Evolutionary conservation across 2,888 invertebrate genomes (phyloP), one percentile per base, ranked within the genome.

Genomic region (Perithous albicinctus): DNA sequence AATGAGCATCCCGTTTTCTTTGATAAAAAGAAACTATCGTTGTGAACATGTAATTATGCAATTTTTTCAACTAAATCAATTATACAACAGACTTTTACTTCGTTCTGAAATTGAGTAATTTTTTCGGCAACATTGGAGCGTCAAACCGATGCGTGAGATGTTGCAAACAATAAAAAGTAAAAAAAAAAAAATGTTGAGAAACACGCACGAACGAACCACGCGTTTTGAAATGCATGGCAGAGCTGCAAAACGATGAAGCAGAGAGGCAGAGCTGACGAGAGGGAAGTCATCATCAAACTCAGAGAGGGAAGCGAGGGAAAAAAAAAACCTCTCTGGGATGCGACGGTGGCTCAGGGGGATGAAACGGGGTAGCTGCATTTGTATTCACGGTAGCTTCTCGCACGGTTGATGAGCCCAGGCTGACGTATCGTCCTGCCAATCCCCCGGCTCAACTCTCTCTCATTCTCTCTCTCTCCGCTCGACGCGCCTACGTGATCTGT

Each of bases 381-480:
- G 89, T 90, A 90, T 90, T 90, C 90, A 88, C 86, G 73, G 80
- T 83, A 88, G 83, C 86, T 86, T 78, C 85, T 84, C 82, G 86
- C 77, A 80, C 85, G 82, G 78, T 85, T 90, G 90, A 90, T 90
- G 90, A 90, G 87, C 85, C 85, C 84, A 48, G 86, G 79, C 86
- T 86, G 88, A 86, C 87, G 88, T 86, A 87, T 87, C 86, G 80
- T 84, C 84, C 86, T 77, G 66, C 80, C 72, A 66, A 77, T 73
- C 67, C 80, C 76, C 56, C 43, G 63, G 41, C 66, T 70, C 73
- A 69, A 43, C 66, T n/a, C 35, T 66, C 66, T 56, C 35, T 48
- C 54, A 26, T 20, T 20, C 51, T 32, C 18, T 35, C 23, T 84
- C 83, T 79, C 63, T 67, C 41, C 38, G 35, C 51, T 78, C 69